Evolutionary conservation across 1,140 invertebrate genomes (phyloP).

Genomic region (Triops longicaudatus): DNA sequence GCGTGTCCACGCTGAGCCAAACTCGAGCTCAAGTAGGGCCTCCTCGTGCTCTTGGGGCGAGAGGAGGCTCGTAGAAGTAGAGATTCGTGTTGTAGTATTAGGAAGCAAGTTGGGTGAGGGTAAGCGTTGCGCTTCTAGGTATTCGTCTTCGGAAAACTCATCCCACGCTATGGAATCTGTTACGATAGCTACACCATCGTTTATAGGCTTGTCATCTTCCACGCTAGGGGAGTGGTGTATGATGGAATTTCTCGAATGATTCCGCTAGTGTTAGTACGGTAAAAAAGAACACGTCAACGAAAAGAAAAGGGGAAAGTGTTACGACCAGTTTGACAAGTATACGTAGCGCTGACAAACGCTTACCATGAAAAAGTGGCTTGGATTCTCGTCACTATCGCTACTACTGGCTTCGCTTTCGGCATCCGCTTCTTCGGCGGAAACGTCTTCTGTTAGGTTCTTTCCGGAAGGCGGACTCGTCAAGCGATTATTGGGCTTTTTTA

Average conservation of each 20-base stretch:
- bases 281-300: neutral
- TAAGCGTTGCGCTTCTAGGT: constrained; percentile 47
- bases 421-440: constrained; percentile 20
- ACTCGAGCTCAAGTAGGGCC: neutral
- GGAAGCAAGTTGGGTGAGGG: constrained; percentile 39
- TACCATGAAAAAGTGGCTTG: constrained; percentile 18
- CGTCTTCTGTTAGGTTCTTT: constrained; percentile 36
- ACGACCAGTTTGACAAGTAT: neutral
- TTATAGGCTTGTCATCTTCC: constrained; percentile 3
- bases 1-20: neutral
- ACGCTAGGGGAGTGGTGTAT: neutral
- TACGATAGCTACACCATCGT: neutral
- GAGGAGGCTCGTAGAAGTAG: neutral
- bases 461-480: constrained; percentile 37
- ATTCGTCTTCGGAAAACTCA: constrained; percentile 49
- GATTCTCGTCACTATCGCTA: constrained; percentile 17
- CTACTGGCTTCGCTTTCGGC: constrained; percentile 19
- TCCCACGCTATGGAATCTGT: constrained; percentile 39
- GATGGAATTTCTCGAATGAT: constrained; percentile 39
- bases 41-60: neutral
- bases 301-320: neutral
- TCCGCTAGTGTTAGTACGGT: neutral
- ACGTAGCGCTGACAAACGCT: neutral
- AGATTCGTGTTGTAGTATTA: neutral
- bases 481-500: constrained; percentile 9